Percentiles rank a stretch among this genome's conserved stretches.
Conservation (phyloP, 2,113 vertebrate genomes). For the Anolis sagrei region DNA sequence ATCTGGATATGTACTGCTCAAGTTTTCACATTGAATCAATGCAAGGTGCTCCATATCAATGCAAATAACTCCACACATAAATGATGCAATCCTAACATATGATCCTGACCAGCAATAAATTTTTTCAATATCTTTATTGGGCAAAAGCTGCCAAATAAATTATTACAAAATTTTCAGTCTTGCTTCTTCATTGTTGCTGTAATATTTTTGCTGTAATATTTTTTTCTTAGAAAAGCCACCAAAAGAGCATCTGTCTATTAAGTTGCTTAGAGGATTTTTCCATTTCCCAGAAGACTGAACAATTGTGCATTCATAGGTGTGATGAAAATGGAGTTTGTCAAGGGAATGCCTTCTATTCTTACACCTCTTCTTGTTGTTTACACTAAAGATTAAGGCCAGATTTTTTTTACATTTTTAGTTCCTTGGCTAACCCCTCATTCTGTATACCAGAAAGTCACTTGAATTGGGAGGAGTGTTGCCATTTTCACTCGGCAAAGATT, state of each 20-base stretch:
- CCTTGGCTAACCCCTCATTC: too few relatives aligned
- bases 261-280: not conserved
- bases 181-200: not conserved
- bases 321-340: not conserved
- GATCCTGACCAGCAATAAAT: not conserved
- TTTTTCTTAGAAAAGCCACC: not conserved
- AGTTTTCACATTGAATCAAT: too few relatives aligned
- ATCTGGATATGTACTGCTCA: too few relatives aligned
- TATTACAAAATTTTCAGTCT: not conserved
- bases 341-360: not conserved
- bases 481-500: too few relatives aligned
- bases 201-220: conserved; percentile 1
- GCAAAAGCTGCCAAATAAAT: not conserved
- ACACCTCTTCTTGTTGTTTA: not conserved
- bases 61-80: too few relatives aligned
- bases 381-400: not conserved
- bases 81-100: too few relatives aligned
- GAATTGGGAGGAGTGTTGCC: too few relatives aligned
- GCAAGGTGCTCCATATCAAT: too few relatives aligned
- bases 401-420: not conserved
- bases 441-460: too few relatives aligned
- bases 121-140: not conserved
- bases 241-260: conserved; percentile 14
- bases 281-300: conserved; percentile 26
- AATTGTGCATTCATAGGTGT: conserved; percentile 24